These are phyloP conservation scores for Blastomussa wellsi DNA, from an alignment of 92 coral and sea anemone species.

Conservation along the genomic window DNA sequence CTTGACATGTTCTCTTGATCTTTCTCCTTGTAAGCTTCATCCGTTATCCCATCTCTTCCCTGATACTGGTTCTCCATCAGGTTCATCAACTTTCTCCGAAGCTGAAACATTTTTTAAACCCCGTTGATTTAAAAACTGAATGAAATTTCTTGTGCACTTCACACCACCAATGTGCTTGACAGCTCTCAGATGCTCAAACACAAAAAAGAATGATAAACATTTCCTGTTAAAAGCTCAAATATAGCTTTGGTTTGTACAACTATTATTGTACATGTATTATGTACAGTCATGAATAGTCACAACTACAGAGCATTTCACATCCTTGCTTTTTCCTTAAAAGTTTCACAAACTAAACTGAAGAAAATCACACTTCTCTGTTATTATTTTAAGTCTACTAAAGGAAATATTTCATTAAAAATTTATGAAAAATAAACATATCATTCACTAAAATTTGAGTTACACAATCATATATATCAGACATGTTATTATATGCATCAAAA, in stretches of 20 bases:
- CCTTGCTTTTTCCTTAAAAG: background rate
- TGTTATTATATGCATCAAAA: too few species aligned
- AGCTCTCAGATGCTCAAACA: background rate
- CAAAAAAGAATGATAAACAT: background rate
- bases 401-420: conserved; percentile 17
- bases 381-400: background rate
- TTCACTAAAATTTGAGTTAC: too few species aligned
- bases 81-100: conserved; percentile 76
- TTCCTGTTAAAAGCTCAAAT: background rate
- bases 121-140: conserved; percentile 22
- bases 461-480: too few species aligned
- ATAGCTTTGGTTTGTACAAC: background rate
- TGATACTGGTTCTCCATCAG: conserved; percentile 88
- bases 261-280: background rate
- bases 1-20: background rate
- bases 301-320: background rate
- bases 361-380: background rate
- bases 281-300: background rate
- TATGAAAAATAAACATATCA: conserved; percentile 9
- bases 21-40: conserved; percentile 41
- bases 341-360: background rate
- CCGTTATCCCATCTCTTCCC: conserved; percentile 86
- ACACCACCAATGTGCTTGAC: background rate
- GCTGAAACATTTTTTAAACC: conserved; percentile 70
- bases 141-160: too few species aligned